These are phyloP conservation scores for Acanthornis magna DNA, from an alignment of 2,797 vertebrate species.

Conservation along the genomic window DNA sequence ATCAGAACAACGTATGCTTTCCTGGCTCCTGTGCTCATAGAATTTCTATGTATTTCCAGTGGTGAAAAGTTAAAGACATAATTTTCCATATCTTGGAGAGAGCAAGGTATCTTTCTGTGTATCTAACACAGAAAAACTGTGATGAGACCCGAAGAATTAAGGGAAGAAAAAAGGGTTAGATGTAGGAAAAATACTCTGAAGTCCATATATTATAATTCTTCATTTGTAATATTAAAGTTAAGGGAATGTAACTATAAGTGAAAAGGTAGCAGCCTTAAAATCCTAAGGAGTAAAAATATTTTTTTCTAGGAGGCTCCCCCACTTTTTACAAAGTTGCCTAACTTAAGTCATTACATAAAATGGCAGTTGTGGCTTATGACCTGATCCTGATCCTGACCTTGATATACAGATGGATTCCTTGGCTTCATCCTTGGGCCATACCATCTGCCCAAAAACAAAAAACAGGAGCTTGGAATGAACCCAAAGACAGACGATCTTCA, in stretches of 20 bases:
- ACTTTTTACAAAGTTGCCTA: background rate
- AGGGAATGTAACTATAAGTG: background rate
- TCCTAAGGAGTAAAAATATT: background rate
- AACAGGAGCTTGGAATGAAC: background rate
- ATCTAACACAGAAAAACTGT: background rate
- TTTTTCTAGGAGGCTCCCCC: background rate
- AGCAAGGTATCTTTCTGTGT: background rate
- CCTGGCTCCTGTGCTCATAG: background rate
- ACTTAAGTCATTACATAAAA: background rate
- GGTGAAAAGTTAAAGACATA: background rate
- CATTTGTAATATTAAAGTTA: background rate
- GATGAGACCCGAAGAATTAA: background rate
- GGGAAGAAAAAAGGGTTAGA: background rate
- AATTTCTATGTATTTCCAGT: background rate
- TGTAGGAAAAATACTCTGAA: background rate
- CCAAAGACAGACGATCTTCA: background rate
- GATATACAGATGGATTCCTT: background rate
- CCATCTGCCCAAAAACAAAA: background rate
- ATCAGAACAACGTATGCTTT: background rate
- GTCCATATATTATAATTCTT: background rate
- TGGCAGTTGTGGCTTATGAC: background rate
- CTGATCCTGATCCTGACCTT: background rate
- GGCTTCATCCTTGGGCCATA: background rate
- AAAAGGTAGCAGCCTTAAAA: background rate
- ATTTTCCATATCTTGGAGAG: background rate